Conservation (phyloP, 1,140 invertebrate species). For the Thaumatotibia leucotreta region DNA sequence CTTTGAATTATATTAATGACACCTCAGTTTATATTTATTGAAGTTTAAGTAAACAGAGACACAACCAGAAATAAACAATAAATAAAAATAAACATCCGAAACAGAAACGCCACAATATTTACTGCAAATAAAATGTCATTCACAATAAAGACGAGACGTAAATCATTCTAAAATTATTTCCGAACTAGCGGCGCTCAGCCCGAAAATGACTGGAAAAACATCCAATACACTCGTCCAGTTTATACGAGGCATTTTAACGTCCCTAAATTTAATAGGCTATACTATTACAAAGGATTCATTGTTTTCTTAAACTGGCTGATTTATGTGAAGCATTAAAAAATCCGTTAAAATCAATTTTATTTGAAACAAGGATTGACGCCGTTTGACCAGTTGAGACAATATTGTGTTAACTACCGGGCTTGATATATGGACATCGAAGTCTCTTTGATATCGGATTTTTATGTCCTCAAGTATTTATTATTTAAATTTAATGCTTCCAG, state of each 20-base stretch:
- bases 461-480: background rate
- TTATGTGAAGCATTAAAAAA: conserved; percentile 39
- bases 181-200: conserved; percentile 42
- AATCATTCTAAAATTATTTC: conserved; percentile 57
- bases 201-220: conserved; percentile 14
- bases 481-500: background rate
- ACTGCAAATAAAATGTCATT: conserved; percentile 52
- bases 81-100: background rate
- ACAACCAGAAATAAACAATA: background rate
- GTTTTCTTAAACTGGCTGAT: conserved; percentile 61
- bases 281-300: conserved; percentile 66
- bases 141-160: conserved; percentile 35
- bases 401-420: conserved; percentile 59
- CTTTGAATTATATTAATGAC: too few species aligned
- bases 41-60: background rate
- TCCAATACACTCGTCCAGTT: conserved; percentile 14
- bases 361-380: conserved; percentile 26
- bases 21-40: too few species aligned
- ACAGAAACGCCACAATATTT: conserved; percentile 6
- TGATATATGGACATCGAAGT: conserved; percentile 39
- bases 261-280: conserved; percentile 62
- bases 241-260: conserved; percentile 51
- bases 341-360: conserved; percentile 23
- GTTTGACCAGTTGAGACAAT: conserved; percentile 50
- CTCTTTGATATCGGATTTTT: background rate